These are phyloP conservation scores for Calosoma granatense DNA, from an alignment of 1,140 invertebrate species.

Conservation along the genomic window DNA sequence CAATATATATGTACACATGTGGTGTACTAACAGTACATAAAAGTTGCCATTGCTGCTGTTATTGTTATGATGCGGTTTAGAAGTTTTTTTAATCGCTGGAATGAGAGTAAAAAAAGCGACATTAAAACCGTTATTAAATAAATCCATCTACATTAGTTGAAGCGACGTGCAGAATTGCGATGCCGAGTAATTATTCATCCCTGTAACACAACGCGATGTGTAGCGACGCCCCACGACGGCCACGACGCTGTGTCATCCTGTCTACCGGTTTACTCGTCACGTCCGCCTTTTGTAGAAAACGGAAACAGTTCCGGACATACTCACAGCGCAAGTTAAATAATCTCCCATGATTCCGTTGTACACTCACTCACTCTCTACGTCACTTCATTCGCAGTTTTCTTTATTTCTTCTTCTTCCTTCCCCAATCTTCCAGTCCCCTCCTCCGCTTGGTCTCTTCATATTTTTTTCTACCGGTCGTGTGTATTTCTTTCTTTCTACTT, in stretches of 20 bases:
- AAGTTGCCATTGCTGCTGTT: too few relatives aligned
- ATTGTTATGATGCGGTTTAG: too few relatives aligned
- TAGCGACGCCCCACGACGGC: too few relatives aligned
- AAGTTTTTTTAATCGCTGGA: too few relatives aligned
- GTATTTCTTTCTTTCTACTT: too few relatives aligned
- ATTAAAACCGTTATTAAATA: not conserved
- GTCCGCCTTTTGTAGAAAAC: slow-evolving; percentile 2
- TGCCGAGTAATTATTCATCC: not conserved
- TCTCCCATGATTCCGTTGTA: not conserved
- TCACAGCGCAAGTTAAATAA: slow-evolving; percentile 3
- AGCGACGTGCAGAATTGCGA: not conserved
- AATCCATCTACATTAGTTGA: not conserved
- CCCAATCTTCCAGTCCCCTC: not conserved
- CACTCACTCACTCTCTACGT: not conserved
- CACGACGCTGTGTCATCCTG: not conserved
- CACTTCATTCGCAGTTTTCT: not conserved
- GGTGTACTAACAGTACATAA: too few relatives aligned
- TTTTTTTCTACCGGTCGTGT: too few relatives aligned
- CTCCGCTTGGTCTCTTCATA: not conserved
- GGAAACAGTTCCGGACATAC: not conserved
- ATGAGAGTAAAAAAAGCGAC: not conserved
- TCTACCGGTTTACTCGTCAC: not conserved
- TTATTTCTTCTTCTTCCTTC: not conserved
- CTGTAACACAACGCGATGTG: too few relatives aligned
- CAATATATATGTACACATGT: too few relatives aligned